Percentiles rank a stretch among this genome's conserved stretches.
Conservation (phyloP, 2,888 invertebrate species). For the Lithophane leautieri region DNA sequence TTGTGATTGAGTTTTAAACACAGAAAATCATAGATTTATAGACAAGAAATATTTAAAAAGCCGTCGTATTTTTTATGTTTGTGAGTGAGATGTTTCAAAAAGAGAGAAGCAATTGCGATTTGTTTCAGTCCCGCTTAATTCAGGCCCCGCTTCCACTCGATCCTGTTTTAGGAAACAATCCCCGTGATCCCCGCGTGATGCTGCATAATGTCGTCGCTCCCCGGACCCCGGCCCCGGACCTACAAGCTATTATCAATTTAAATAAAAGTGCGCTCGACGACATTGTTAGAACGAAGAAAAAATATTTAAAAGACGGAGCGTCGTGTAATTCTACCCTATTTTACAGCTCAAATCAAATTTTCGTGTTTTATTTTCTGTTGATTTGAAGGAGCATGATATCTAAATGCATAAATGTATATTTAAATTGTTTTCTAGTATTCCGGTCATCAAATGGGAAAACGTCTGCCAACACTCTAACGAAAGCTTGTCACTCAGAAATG, state of each 20-base stretch:
- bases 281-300: constrained; percentile 58
- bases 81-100: constrained; percentile 54
- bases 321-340: constrained; percentile 50
- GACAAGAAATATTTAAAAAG: background rate
- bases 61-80: constrained; percentile 18
- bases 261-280: constrained; percentile 74
- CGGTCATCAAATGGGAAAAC: background rate
- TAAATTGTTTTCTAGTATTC: background rate
- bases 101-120: constrained; percentile 60
- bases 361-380: constrained; percentile 23
- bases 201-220: constrained; percentile 86
- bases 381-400: background rate
- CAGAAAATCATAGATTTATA: constrained; percentile 1
- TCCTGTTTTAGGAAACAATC: constrained; percentile 89
- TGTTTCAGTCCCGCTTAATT: constrained; percentile 79
- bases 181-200: constrained; percentile 88
- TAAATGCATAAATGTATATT: background rate
- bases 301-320: constrained; percentile 40
- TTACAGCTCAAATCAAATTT: constrained; percentile 25
- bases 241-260: constrained; percentile 81
- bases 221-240: constrained; percentile 68
- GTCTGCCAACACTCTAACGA: background rate
- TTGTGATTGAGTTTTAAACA: constrained; percentile 21
- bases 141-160: constrained; percentile 80
- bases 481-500: background rate